phyloP scores from a whole-genome alignment of 2,888 invertebrate species.

The Glyphotaelius pellucidus region DNA sequence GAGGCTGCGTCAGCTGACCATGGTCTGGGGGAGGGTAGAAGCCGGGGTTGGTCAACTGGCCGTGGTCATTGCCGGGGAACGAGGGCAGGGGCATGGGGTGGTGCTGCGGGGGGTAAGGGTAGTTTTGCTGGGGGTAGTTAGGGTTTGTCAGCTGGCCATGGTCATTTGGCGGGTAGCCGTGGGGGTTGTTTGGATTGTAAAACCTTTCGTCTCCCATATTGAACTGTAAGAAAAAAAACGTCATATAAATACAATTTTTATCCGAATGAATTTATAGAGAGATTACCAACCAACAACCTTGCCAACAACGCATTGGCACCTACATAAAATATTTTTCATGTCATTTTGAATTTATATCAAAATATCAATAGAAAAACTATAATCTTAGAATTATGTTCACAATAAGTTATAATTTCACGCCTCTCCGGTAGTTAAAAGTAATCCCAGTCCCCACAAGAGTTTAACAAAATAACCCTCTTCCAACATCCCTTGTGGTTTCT shows the following conservation, averaged over 20 bases:
- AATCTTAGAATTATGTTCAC: not conserved
- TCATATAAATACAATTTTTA: not conserved
- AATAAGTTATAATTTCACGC: not conserved
- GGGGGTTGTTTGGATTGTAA: constrained; percentile 12
- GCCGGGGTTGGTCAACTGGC: not conserved
- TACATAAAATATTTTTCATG: not conserved
- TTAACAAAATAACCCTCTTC: too few relatives aligned
- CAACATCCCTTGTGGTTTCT: too few relatives aligned
- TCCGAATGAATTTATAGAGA: not conserved
- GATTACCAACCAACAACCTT: not conserved
- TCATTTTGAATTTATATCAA: not conserved
- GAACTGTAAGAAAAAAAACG: not conserved
- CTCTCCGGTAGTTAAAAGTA: too few relatives aligned
- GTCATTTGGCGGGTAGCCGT: constrained; percentile 13
- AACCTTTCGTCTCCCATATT: constrained; percentile 22
- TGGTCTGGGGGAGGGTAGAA: not conserved
- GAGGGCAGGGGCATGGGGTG: not conserved
- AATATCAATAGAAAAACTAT: not conserved
- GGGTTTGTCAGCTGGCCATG: constrained; percentile 15
- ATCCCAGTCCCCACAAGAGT: too few relatives aligned
- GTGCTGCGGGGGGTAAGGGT: constrained; percentile 6
- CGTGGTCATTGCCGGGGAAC: not conserved
- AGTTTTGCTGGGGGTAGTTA: not conserved
- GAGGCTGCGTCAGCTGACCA: not conserved
- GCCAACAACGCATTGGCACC: too few relatives aligned